phyloP scores from a whole-genome alignment of 2,113 vertebrate genomes.

The Macaca fascicularis region T2T-MFA8v1.1 NC_088381.1:123997501-123998000 shows the following conservation, averaged over 20 bases:
- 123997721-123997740: neutral
- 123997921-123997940: accelerated
- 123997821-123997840: neutral
- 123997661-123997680: too few species aligned
- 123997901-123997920: neutral
- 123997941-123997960: neutral
- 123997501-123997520: neutral
- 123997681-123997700: neutral
- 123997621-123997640: neutral
- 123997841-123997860: neutral
- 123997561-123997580: neutral
- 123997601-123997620: neutral
- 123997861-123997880: neutral
- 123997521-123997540: neutral
- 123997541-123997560: neutral
- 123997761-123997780: neutral
- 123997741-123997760: neutral
- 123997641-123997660: neutral
- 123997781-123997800: neutral
- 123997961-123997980: neutral
- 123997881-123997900: neutral
- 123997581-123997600: neutral
- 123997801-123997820: neutral
- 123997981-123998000: neutral
- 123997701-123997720: neutral